phyloP scores from a whole-genome alignment of 2,888 invertebrate genomes.

The Brassicogethes aeneus region DNA sequence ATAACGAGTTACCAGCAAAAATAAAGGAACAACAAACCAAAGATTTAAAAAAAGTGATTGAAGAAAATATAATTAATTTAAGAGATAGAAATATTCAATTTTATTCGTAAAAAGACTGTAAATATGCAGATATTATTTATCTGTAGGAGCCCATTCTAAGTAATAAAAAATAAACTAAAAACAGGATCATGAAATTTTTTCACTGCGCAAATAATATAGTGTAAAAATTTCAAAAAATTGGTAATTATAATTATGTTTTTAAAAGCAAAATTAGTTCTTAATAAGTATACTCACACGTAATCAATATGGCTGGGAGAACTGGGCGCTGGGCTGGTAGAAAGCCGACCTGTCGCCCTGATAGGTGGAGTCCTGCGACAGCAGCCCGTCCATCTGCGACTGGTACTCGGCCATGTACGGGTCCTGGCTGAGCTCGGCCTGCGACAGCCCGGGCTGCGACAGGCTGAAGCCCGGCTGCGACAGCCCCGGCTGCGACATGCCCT shows the following conservation, averaged over 20 bases:
- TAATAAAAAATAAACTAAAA: no score
- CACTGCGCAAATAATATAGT: not conserved
- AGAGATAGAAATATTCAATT: no score
- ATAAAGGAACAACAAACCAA: no score
- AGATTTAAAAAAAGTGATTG: no score
- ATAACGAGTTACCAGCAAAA: no score
- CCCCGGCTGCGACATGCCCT: constrained; percentile 67
- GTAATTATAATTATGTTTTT: no score
- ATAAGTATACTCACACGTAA: constrained; percentile 27
- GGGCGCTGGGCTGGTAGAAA: constrained; percentile 53
- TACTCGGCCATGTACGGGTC: constrained; percentile 80
- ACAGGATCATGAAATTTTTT: no score
- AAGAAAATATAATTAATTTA: no score
- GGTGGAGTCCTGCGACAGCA: constrained; percentile 75
- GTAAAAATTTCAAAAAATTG: not conserved
- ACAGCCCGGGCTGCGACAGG: constrained; percentile 55
- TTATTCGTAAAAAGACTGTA: no score
- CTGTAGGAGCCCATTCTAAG: no score
- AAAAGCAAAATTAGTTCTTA: not conserved
- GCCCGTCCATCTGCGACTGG: constrained; percentile 89
- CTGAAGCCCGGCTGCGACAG: constrained; percentile 57
- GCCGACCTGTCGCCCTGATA: constrained; percentile 44
- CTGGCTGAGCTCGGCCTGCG: constrained; percentile 67
- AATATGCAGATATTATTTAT: no score
- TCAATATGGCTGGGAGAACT: constrained; percentile 62